A percentile compares a stretch with the other conserved stretches of the same genome.
Conservation (phyloP, 2,888 invertebrate genomes). For the Troides oblongomaculatus region DNA sequence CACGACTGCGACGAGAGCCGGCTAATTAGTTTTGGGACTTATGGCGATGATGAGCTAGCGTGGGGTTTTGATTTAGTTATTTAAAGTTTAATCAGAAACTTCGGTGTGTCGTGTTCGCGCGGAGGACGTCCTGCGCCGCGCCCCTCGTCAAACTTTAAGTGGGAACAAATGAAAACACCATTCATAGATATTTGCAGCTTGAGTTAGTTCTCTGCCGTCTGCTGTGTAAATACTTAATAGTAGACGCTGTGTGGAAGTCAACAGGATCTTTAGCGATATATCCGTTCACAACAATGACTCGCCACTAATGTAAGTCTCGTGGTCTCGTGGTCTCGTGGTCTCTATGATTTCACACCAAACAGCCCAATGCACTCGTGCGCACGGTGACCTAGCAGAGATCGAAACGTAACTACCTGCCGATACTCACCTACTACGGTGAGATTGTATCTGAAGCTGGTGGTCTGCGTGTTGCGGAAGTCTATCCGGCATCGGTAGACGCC, state of each 20-base stretch:
- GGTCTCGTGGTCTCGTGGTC: too few species aligned
- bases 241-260: too few species aligned
- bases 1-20: constrained; percentile 14
- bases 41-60: constrained; percentile 12
- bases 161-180: not conserved
- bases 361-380: too few species aligned
- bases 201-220: too few species aligned
- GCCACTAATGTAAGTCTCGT: too few species aligned
- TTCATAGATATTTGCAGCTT: too few species aligned
- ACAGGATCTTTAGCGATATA: too few species aligned
- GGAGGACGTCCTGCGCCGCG: not conserved
- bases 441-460: constrained; percentile 93
- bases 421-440: constrained; percentile 91
- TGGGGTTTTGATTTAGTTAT: constrained; percentile 17
- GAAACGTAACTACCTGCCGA: too few species aligned
- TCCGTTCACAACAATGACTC: too few species aligned
- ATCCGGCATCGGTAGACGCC: constrained; percentile 94
- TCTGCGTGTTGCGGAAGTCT: constrained; percentile 94
- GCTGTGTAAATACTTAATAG: too few species aligned
- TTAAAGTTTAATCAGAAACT: constrained; percentile 24
- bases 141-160: not conserved
- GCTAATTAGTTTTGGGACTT: constrained; percentile 22
- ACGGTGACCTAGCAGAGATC: too few species aligned
- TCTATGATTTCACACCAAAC: too few species aligned
- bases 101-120: constrained; percentile 9